Conservation (phyloP, 1,140 invertebrate genomes). For the Euwallacea similis region DNA sequence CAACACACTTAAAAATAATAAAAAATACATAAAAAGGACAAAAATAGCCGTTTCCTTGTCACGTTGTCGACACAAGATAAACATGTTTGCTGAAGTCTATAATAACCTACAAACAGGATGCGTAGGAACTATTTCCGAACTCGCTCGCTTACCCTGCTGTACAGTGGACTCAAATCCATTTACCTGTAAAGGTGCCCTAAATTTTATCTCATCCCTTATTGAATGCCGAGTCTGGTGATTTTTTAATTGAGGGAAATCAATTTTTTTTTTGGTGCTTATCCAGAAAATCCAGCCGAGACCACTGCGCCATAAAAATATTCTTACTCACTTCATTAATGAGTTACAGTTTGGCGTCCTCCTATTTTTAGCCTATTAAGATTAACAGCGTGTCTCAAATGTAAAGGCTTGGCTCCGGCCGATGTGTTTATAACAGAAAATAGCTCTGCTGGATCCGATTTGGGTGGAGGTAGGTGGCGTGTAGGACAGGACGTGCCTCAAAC, state of each 20-base stretch:
- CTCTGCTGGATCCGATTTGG: slow-evolving; percentile 1
- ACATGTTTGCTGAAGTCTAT: slow-evolving; percentile 39
- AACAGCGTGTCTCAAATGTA: slow-evolving; percentile 35
- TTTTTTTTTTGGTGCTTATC: neutral
- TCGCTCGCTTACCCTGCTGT: slow-evolving; percentile 22
- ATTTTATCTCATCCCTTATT: neutral
- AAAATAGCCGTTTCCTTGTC: slow-evolving; percentile 39
- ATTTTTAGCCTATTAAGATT: slow-evolving; percentile 37
- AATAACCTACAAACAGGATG: slow-evolving; percentile 40
- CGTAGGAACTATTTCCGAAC: slow-evolving; percentile 39
- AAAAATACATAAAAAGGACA: slow-evolving; percentile 34
- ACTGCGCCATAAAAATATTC: slow-evolving; percentile 36
- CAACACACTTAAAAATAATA: slow-evolving; percentile 31
- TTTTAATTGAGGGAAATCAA: neutral
- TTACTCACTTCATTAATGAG: slow-evolving; percentile 40
- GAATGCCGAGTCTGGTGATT: neutral
- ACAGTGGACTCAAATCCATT: slow-evolving; percentile 28
- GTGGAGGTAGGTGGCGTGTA: neutral
- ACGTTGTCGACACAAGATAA: slow-evolving; percentile 38
- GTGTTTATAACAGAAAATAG: slow-evolving; percentile 12
- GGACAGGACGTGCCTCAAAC: neutral
- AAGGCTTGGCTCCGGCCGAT: slow-evolving; percentile 14
- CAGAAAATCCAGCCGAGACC: neutral
- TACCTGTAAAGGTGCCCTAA: neutral
- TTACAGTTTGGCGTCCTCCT: slow-evolving; percentile 38